These are phyloP conservation scores for Maniola jurtina DNA, from an alignment of 1,140 invertebrate species.

Conservation along the genomic window DNA sequence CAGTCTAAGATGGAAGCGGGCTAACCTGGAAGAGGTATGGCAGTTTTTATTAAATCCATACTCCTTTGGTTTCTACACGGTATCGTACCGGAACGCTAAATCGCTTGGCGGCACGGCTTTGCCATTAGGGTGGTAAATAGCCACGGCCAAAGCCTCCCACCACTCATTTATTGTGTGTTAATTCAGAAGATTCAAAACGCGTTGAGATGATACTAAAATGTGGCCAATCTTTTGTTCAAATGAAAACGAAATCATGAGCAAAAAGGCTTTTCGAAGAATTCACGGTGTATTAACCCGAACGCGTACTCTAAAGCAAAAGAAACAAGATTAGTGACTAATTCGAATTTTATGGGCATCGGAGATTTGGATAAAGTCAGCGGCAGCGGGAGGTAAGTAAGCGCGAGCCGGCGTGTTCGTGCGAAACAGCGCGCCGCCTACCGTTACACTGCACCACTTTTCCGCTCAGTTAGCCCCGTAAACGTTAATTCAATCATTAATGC, in stretches of 20 bases:
- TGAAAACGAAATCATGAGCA: not conserved
- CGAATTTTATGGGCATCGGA: slow-evolving; percentile 52
- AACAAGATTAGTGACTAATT: slow-evolving; percentile 39
- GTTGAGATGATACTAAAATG: not conserved
- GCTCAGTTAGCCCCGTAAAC: slow-evolving; percentile 43
- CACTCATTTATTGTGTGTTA: too few species aligned
- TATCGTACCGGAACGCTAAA: too few species aligned
- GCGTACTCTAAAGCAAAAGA: slow-evolving; percentile 43
- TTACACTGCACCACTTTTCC: slow-evolving; percentile 64
- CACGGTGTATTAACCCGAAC: slow-evolving; percentile 38
- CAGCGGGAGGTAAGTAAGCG: slow-evolving; percentile 28
- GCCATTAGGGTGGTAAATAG: too few species aligned
- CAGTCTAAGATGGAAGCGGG: too few species aligned
- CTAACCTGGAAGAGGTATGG: too few species aligned
- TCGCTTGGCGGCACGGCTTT: too few species aligned
- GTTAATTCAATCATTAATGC: slow-evolving; percentile 8
- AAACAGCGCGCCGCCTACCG: slow-evolving; percentile 55
- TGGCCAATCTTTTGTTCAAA: not conserved
- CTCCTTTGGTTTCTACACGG: too few species aligned
- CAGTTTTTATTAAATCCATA: too few species aligned
- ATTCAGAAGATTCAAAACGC: too few species aligned
- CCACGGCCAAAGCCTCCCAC: too few species aligned
- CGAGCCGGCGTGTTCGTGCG: slow-evolving; percentile 44
- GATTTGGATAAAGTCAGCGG: slow-evolving; percentile 41
- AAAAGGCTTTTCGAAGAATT: slow-evolving; percentile 29